A percentile compares a stretch with the other conserved stretches of the same genome.
Evolutionary conservation across 2,113 vertebrate species (phyloP).

Genomic region (Centropristis striata): DNA sequence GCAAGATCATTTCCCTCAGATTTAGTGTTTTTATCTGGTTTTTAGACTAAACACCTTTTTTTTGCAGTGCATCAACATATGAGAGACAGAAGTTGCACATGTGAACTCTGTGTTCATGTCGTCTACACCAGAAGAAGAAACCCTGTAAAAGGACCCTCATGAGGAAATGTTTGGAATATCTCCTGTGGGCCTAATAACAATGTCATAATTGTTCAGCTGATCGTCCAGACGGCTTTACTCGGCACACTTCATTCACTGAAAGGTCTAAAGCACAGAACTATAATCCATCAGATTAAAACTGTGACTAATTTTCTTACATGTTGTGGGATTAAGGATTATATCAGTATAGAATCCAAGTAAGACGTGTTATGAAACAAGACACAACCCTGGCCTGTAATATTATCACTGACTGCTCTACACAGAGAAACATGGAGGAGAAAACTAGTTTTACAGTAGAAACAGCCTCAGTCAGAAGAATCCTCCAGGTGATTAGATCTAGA

Average conservation of each 20-base stretch:
- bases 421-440: not conserved
- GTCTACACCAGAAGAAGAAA: slow-evolving; percentile 1
- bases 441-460: no score
- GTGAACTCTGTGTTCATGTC: slow-evolving; percentile 21
- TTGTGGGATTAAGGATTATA: slow-evolving; percentile 16
- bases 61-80: no score
- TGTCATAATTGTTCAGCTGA: slow-evolving; percentile 29
- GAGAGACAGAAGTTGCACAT: no score
- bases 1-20: no score
- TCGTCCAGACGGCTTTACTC: slow-evolving; percentile 29
- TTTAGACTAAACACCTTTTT: no score
- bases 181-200: slow-evolving; percentile 41
- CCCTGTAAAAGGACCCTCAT: not conserved
- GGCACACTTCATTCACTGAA: not conserved
- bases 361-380: slow-evolving; percentile 27
- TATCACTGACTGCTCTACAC: not conserved
- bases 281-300: slow-evolving; percentile 23
- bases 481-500: not conserved
- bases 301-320: slow-evolving; percentile 2
- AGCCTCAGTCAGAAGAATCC: no score
- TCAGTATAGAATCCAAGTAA: not conserved
- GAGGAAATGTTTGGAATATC: slow-evolving; percentile 54
- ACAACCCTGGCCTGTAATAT: not conserved
- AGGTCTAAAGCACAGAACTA: not conserved
- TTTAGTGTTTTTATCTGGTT: no score